Base-by-base conservation (phyloP, 2,113 vertebrate species). In the Apeltes quadracus region DNA sequence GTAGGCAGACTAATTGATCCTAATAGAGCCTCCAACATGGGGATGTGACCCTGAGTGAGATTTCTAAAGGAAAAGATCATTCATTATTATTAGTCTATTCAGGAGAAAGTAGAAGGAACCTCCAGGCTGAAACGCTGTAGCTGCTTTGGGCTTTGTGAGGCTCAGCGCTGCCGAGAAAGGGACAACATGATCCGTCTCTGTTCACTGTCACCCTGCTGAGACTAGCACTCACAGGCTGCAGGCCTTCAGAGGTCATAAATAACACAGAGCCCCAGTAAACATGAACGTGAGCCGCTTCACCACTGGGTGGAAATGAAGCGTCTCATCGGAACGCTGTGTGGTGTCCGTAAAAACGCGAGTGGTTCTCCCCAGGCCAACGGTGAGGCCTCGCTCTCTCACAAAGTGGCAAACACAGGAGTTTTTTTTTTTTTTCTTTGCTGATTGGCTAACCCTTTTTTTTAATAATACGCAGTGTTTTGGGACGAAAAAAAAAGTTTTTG, bases 281-380 rank as follows among this genome's bases (percentile, higher is more conserved):
- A 86, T 84, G 85, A 90, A 92, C 79, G 88, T 89, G 85, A 89
- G 88, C 83, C 46, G 79, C 88, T 87, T 89, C 90, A 86, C 88
- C 76, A 39, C 81, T 36, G 84, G 85, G 87, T 92, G 92, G 90
- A 93, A 94, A 93, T 90, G 89, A 93, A 83, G 80, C 91, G 14
- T 94, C 93, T 93, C 92, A 93, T 92, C 89, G 89, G 87, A 89
- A 77, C 87, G 48, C 82, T 10, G 85, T 78, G 84, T 88, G 88
- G 90, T 83, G 86, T 91, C 86, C 65, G 88, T 90, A 90, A 90
- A 92, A 87, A n/a, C n/a, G 70, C 67, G 79, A 87, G 86, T 87
- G 88, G 69, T 81, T 92, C 84, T 87, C 84, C 61, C 48, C 71
- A 75, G 71, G 75, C 76, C 48, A 57, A 59, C 78, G 55, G 32